Conservation (phyloP, 64 coral and sea anemone genomes). For the Montipora foliosa region DNA sequence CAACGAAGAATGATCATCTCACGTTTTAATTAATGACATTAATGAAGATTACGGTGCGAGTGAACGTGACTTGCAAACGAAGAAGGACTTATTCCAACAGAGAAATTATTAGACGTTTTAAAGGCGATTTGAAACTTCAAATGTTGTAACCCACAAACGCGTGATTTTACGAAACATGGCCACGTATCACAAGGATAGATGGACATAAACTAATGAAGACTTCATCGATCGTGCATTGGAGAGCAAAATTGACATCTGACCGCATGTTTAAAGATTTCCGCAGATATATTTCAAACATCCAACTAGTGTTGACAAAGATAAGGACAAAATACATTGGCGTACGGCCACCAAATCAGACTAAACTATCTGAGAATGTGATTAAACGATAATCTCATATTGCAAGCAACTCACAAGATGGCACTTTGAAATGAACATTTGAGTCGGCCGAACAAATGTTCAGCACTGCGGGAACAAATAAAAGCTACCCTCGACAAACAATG, state of each 20-base stretch:
- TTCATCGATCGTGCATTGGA: not conserved
- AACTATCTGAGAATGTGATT: not conserved
- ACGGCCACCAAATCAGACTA: not conserved
- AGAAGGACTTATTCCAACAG: not conserved
- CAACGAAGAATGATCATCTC: not conserved
- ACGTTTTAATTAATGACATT: not conserved
- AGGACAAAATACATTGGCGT: not conserved
- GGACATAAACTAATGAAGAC: not conserved
- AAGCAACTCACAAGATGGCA: slow-evolving; percentile 18
- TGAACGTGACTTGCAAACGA: not conserved
- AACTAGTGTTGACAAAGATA: not conserved
- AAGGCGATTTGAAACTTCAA: not conserved
- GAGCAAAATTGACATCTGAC: not conserved
- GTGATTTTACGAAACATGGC: not conserved
- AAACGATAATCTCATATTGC: slow-evolving; percentile 8
- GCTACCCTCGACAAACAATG: not conserved
- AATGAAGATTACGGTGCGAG: not conserved
- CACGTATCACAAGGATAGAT: too few relatives aligned
- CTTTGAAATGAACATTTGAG: not conserved
- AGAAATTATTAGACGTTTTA: not conserved
- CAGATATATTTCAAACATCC: not conserved
- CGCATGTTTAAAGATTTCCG: not conserved
- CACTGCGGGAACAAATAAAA: not conserved
- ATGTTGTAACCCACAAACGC: not conserved
- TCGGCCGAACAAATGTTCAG: not conserved